A percentile compares a stretch with the other conserved stretches of the same genome.
These are phyloP conservation scores for Drosophila nebulosa DNA, from an alignment of 1,140 invertebrate genomes.

Conservation along the genomic window DNA sequence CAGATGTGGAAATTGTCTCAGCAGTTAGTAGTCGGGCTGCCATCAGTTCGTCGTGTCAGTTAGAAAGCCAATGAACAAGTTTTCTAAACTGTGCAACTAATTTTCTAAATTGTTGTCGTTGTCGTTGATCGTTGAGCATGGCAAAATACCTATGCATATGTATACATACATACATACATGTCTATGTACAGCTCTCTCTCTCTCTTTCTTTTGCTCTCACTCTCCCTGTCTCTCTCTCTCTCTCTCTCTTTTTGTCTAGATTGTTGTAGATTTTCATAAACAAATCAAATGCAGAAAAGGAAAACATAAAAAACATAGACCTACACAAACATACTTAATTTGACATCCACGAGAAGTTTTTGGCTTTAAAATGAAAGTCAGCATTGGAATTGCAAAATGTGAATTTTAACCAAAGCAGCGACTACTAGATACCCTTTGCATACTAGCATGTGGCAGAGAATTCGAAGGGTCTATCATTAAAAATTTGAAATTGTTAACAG, in stretches of 20 bases:
- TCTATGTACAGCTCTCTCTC: slow-evolving; percentile 2
- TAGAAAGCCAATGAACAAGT: slow-evolving; percentile 76
- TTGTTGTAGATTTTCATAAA: slow-evolving; percentile 6
- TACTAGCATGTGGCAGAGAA: too few species aligned
- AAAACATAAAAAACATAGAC: neutral
- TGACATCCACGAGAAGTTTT: slow-evolving; percentile 7
- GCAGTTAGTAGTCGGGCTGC: neutral
- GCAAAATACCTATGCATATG: slow-evolving; percentile 32
- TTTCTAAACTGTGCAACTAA: slow-evolving; percentile 70
- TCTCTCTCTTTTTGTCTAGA: neutral
- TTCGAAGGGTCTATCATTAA: too few species aligned
- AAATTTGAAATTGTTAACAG: too few species aligned
- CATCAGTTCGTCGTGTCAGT: slow-evolving; percentile 33
- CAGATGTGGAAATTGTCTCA: neutral
- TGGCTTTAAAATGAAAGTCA: slow-evolving; percentile 7
- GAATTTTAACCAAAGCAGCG: neutral
- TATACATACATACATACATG: neutral
- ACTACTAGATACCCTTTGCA: neutral
- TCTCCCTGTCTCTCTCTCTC: neutral
- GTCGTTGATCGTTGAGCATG: slow-evolving; percentile 60
- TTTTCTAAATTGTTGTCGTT: slow-evolving; percentile 71
- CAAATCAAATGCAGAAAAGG: neutral
- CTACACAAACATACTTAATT: neutral
- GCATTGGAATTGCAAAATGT: neutral
- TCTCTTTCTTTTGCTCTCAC: slow-evolving; percentile 1